These are phyloP conservation scores for Dryas iulia DNA, from an alignment of 1,140 invertebrate genomes.

Conservation along the genomic window DNA sequence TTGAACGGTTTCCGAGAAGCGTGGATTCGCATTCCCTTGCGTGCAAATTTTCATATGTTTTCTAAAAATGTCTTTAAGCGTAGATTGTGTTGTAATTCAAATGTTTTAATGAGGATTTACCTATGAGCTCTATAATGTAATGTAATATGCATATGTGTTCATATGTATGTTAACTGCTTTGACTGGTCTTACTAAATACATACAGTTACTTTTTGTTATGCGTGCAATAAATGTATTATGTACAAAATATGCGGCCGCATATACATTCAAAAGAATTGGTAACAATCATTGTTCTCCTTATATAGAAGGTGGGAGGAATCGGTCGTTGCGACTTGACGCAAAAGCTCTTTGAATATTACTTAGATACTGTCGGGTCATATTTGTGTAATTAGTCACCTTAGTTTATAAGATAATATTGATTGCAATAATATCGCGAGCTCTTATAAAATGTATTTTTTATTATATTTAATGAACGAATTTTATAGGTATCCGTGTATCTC, in stretches of 20 bases:
- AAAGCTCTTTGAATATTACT: not conserved
- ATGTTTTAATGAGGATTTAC: not conserved
- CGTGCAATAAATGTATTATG: constrained; percentile 3
- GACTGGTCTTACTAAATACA: not conserved
- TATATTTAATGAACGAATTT: too few species aligned
- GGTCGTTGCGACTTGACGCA: not conserved
- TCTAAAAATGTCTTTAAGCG: too few species aligned
- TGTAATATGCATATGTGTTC: not conserved
- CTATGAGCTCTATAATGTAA: not conserved
- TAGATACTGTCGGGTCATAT: not conserved
- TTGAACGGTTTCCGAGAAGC: too few species aligned
- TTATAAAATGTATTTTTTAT: too few species aligned
- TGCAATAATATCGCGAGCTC: too few species aligned
- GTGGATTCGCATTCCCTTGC: too few species aligned
- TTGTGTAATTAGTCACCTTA: not conserved
- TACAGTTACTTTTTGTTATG: not conserved
- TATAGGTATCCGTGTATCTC: too few species aligned
- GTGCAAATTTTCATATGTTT: too few species aligned
- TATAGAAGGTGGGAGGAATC: constrained; percentile 3
- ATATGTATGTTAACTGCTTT: not conserved
- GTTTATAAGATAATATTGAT: not conserved
- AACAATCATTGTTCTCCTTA: constrained; percentile 20
- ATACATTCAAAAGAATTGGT: constrained; percentile 20
- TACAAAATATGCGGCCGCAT: constrained; percentile 1
- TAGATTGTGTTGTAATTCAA: too few species aligned